phyloP scores from a whole-genome alignment of 2,797 vertebrate genomes.

The Phataginus tricuspis region DNA sequence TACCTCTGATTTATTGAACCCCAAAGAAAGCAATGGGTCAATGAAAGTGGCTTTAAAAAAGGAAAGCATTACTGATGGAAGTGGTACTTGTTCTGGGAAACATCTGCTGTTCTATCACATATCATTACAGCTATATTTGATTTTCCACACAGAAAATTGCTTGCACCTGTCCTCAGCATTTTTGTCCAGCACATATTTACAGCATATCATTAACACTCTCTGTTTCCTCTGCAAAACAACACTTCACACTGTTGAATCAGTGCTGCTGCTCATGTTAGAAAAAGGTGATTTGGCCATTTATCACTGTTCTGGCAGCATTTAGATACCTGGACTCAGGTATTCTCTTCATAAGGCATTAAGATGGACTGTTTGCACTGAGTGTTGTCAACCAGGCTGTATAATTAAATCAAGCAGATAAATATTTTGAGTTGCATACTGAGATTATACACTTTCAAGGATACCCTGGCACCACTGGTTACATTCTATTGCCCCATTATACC shows the following conservation, averaged over 20 bases:
- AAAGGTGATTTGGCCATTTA: constrained; percentile 32
- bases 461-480: not conserved
- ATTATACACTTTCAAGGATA: not conserved
- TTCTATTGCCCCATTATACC: not conserved
- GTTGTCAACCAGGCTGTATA: not conserved
- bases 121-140: constrained; percentile 64
- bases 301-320: not conserved
- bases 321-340: not conserved
- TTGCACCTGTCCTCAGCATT: constrained; percentile 73
- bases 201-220: constrained; percentile 73
- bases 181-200: constrained; percentile 69
- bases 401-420: constrained; percentile 2
- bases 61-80: constrained; percentile 71
- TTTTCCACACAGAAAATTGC: constrained; percentile 79
- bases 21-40: constrained; percentile 75
- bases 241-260: constrained; percentile 55
- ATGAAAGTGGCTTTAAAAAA: constrained; percentile 73
- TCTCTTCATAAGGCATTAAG: constrained; percentile 15
- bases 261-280: constrained; percentile 57
- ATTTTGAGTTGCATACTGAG: constrained; percentile 26
- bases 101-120: constrained; percentile 73
- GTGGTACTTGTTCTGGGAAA: constrained; percentile 69
- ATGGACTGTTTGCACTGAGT: not conserved
- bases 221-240: constrained; percentile 73
- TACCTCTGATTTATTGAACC: constrained; percentile 70